Base-by-base conservation (phyloP, 92 coral and sea anemone genomes). In the Anthopleura xanthogrammica region DNA sequence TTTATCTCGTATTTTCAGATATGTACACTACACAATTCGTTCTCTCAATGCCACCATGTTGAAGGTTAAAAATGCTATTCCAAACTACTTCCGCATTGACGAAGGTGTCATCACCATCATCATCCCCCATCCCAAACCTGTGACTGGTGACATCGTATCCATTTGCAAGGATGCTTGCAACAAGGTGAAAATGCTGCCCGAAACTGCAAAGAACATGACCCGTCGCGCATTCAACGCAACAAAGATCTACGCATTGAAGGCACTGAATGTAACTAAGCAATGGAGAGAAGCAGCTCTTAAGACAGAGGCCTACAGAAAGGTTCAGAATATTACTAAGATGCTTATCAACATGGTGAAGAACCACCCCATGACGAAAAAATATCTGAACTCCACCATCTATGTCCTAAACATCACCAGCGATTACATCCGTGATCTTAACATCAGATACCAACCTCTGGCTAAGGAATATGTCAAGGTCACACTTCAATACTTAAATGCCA, bases 101-200 rank as follows among this genome's bases (percentile, higher is more conserved):
- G 86, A 91, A 4, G 93, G 91, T 20, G 82, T 88, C n/a, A 81
- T 94, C 14, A 75, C 89, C 50, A 20, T 94, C 19, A 78, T 81
- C 29, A 87, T 94, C 52, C 98, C 98, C 43, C 97, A 93, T 77
- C 91, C 91, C 11, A 78, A 82, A 60, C 77, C 85, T 17, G 79
- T 93, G 39, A 80, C 55, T 42, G 90, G 90, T 11, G 88, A 84
- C 62, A 88, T 92, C 75, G 85, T 52, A 66, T 72, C 90, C 50
- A 62, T 95, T 48, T 79, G 91, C 50, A 65, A 78, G 60, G 88
- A 79, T 40, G 90, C 91, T 5, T 87, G 85, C 16, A 86, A 87
- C 65, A 90, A 77, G 66, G 93, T 90, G 20, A 87, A 83, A 83
- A 88, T 70, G 52, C 75, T 93, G 12, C 79, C 91, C 16, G 78